These are phyloP conservation scores for Oryzias sinensis DNA, from an alignment of 2,797 vertebrate species.

Conservation along the genomic window DNA sequence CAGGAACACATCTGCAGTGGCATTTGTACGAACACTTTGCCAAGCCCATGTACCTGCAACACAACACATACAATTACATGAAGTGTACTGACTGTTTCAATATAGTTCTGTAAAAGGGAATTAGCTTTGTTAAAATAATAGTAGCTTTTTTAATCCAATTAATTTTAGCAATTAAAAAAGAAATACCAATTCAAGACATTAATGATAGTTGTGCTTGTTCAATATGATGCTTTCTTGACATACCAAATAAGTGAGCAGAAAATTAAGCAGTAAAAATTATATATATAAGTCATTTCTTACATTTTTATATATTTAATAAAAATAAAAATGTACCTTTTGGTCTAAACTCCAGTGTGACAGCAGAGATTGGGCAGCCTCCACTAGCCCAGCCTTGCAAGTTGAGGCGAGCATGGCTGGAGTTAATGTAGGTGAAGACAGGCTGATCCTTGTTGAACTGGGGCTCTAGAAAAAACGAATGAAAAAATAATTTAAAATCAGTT, in stretches of 20 bases:
- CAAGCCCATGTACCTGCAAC: slow-evolving; percentile 87
- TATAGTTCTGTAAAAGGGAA: background rate
- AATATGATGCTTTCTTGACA: no score
- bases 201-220: no score
- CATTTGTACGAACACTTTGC: slow-evolving; percentile 92
- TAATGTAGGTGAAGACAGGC: slow-evolving; percentile 97
- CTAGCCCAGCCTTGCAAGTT: slow-evolving; percentile 97
- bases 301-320: background rate
- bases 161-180: no score
- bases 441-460: slow-evolving; percentile 98
- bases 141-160: no score
- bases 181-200: no score
- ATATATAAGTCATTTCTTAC: no score
- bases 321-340: slow-evolving; percentile 79
- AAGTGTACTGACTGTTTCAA: background rate
- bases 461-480: slow-evolving; percentile 62
- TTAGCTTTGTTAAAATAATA: no score
- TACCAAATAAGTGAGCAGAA: no score
- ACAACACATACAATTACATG: background rate
- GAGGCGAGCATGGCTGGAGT: slow-evolving; percentile 93
- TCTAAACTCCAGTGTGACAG: slow-evolving; percentile 90
- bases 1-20: slow-evolving; percentile 90
- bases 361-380: slow-evolving; percentile 93
- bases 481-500: slow-evolving; percentile 7
- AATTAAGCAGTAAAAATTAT: no score